Base-by-base conservation (phyloP, 2,888 invertebrate species). In the Acrobasis suavella region DNA sequence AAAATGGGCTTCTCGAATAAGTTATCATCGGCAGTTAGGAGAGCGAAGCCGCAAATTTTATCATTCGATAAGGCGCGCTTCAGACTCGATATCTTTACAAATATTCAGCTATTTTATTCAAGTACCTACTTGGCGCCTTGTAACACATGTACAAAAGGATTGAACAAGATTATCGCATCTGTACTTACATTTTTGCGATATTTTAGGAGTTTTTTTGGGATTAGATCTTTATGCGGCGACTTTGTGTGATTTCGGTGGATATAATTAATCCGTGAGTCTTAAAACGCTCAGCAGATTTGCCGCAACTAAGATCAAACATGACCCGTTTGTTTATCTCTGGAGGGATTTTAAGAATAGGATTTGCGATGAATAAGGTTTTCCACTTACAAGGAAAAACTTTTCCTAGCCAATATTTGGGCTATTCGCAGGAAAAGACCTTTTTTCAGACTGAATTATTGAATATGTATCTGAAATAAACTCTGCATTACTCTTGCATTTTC, bases 21-120 rank as follows among this genome's bases (percentile, higher is more conserved):
- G 85, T 87, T 87, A 88, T 87, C 86, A 87, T 86, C 81, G 84
- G 86, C 83, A 83, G 83, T 84, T 85, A 85, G 76, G 81, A 80
- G 72, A 73, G 77, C 72, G 79, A 71, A 78, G 76, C 77, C 75
- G 72, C 69, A 79, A 83, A 82, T 87, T 83, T 83, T 86, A 86
- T 87, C 85, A 80, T 73, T 70, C 77, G 81, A 83, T 86, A 84
- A 82, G 71, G 62, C 65, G 70, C 65, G 66, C 72, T 75, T 67
- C 68, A 67, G 62, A 68, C 71, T 71, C 74, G 74, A 73, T 74
- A 72, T 71, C 69, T 73, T 72, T 72, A 66, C 72, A 69, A 69
- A 72, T 71, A 73, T 67, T 65, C 54, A 64, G 54, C 56, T 50
- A 55, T 37, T n/a, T 60, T 58, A 58, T 61, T 49, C 14, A 16